These are phyloP conservation scores for Epistrophe eligans DNA, from an alignment of 2,888 invertebrate species.

Conservation along the genomic window DNA sequence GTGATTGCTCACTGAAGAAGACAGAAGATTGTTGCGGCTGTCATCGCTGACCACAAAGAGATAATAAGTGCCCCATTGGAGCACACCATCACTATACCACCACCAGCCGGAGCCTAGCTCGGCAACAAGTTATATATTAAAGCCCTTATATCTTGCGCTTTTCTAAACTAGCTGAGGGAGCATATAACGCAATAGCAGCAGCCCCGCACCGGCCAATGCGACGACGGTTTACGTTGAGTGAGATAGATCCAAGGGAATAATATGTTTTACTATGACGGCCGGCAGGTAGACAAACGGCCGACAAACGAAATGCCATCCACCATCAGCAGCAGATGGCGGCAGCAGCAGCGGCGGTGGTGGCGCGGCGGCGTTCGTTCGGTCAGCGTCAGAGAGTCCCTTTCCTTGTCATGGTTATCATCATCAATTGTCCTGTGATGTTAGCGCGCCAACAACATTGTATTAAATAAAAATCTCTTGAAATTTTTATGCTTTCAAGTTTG, in stretches of 20 bases:
- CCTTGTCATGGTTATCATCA: constrained; percentile 35
- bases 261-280: constrained; percentile 69
- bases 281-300: constrained; percentile 72
- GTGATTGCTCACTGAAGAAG: constrained; percentile 75
- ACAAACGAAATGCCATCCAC: constrained; percentile 63
- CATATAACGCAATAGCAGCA: constrained; percentile 19
- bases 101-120: neutral
- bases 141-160: constrained; percentile 50
- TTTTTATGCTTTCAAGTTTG: neutral
- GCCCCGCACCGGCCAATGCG: neutral
- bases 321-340: constrained; percentile 32
- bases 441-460: constrained; percentile 34
- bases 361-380: constrained; percentile 8
- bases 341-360: too few species aligned
- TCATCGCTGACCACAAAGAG: constrained; percentile 76
- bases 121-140: constrained; percentile 37
- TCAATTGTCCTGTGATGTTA: constrained; percentile 34
- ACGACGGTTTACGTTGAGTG: constrained; percentile 56
- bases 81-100: neutral
- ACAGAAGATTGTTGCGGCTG: constrained; percentile 76
- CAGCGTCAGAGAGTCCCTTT: constrained; percentile 17
- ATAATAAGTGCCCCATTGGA: constrained; percentile 70
- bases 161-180: constrained; percentile 14
- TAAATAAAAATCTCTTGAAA: constrained; percentile 19
- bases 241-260: constrained; percentile 71